Evolutionary conservation across 2,113 vertebrate genomes (phyloP).

Genomic region (Capreolus pygargus): DNA sequence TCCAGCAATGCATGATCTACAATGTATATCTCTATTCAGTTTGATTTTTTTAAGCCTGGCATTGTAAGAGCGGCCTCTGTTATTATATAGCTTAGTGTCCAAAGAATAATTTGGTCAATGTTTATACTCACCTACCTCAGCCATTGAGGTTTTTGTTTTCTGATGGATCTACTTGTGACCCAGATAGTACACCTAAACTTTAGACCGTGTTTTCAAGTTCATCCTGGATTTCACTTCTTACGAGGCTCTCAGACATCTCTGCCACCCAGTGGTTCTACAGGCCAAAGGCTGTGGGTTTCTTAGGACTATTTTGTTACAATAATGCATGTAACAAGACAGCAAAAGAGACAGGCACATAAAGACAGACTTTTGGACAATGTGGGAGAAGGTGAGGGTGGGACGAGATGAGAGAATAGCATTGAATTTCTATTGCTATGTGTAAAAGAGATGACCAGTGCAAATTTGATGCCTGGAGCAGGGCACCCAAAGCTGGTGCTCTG

Average conservation of each 20-base stretch:
- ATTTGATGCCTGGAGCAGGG: background rate
- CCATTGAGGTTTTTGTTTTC: background rate
- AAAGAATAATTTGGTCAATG: background rate
- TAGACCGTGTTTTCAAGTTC: background rate
- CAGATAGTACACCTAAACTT: background rate
- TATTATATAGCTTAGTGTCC: background rate
- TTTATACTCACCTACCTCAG: background rate
- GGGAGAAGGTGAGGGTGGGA: background rate
- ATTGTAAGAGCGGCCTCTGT: background rate
- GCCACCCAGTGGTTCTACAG: background rate
- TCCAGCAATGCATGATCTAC: background rate
- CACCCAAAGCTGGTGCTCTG: background rate
- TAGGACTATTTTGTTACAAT: background rate
- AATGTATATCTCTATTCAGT: background rate
- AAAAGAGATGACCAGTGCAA: background rate
- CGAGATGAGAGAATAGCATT: background rate
- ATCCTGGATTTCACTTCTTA: background rate
- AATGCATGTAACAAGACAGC: background rate
- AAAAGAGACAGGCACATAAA: background rate
- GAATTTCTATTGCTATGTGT: background rate
- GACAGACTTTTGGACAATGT: background rate
- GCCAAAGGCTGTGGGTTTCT: background rate
- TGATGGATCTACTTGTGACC: background rate
- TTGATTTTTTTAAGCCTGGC: background rate
- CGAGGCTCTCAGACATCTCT: background rate